phyloP scores from a whole-genome alignment of 1,140 invertebrate species.

The Heliconius melpomene region DNA sequence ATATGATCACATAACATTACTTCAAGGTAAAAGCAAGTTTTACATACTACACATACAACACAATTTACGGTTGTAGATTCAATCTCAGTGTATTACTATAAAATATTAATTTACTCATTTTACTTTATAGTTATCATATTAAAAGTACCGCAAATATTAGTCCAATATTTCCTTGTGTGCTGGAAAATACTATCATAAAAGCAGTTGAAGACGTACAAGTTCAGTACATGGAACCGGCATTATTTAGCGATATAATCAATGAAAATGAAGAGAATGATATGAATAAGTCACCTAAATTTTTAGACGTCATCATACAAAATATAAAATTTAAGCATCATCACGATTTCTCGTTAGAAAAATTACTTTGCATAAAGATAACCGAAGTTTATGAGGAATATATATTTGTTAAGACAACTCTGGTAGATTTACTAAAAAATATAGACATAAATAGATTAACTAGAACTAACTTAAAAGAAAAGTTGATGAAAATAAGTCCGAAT shows the following conservation, averaged over 20 bases:
- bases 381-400: conserved; percentile 53
- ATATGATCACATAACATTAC: no score
- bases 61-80: no score
- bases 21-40: no score
- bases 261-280: conserved; percentile 39
- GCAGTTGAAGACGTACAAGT: conserved; percentile 38
- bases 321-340: conserved; percentile 65
- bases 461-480: conserved; percentile 60
- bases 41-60: no score
- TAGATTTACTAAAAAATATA: conserved; percentile 50
- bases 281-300: conserved; percentile 52
- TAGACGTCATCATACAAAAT: conserved; percentile 60
- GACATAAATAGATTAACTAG: conserved; percentile 64
- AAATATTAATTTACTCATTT: conserved; percentile 13
- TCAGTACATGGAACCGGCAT: conserved; percentile 56
- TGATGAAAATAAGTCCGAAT: conserved; percentile 54
- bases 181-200: conserved; percentile 49
- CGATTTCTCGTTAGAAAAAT: conserved; percentile 59
- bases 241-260: conserved; percentile 52
- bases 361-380: conserved; percentile 54
- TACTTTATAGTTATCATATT: conserved; percentile 39
- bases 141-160: conserved; percentile 43
- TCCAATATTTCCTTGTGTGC: conserved; percentile 60
- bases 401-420: conserved; percentile 41
- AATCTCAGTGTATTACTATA: not conserved